Conservation (phyloP, 2,797 vertebrate genomes). For the Lutjanus argentimaculatus region DNA sequence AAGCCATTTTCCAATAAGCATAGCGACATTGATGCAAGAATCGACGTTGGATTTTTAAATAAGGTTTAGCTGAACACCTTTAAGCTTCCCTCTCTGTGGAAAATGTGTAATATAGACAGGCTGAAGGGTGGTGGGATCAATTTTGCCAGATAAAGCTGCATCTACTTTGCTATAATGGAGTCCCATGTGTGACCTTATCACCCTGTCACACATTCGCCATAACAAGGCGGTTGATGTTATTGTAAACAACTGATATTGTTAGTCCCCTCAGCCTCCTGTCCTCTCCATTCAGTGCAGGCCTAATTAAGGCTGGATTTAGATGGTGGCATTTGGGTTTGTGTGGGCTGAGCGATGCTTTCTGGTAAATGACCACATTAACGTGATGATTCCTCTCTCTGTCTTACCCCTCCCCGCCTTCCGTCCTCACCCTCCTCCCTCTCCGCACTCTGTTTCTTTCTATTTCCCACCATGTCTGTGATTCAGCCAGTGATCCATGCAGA, state of each 20-base stretch:
- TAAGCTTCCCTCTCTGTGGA: conserved; percentile 28
- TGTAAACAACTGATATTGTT: conserved; percentile 82
- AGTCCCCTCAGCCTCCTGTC: conserved; percentile 74
- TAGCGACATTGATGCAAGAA: not conserved
- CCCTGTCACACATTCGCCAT: conserved; percentile 75
- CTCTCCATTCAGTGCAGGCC: conserved; percentile 56
- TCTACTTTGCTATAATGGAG: conserved; percentile 74
- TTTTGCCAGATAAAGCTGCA: conserved; percentile 68
- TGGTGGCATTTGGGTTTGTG: conserved; percentile 80
- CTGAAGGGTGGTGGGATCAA: conserved; percentile 59
- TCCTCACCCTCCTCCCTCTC: conserved; percentile 28
- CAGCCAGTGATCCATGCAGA: conserved; percentile 75
- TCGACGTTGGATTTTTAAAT: conserved; percentile 29
- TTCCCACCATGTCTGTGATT: conserved; percentile 33
- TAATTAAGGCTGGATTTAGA: conserved; percentile 82
- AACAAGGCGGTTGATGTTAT: conserved; percentile 77
- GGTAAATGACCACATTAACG: conserved; percentile 81
- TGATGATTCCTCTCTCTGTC: conserved; percentile 73
- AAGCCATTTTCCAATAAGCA: conserved; percentile 31
- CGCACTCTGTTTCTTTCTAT: conserved; percentile 39
- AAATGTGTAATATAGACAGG: conserved; percentile 25
- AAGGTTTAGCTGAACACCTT: conserved; percentile 19
- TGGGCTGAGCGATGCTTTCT: conserved; percentile 74
- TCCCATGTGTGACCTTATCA: conserved; percentile 80
- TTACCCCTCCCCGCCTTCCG: conserved; percentile 1